Evolutionary conservation across 1,140 invertebrate genomes (phyloP).

Genomic region (Cyphomyrmex costatus): DNA sequence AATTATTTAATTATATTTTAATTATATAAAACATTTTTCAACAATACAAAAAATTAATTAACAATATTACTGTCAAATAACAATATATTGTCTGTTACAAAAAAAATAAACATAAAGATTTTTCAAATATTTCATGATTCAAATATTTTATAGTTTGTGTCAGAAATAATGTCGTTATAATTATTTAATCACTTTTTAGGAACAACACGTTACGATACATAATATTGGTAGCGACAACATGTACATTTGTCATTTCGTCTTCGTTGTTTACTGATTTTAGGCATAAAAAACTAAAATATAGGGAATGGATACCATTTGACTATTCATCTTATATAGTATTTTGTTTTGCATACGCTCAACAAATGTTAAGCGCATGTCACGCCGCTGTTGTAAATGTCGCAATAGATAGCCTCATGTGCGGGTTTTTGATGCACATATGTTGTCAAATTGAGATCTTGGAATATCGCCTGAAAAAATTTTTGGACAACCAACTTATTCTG

Average conservation of each 20-base stretch:
- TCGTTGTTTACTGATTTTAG: constrained; percentile 23
- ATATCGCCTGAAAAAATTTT: constrained; percentile 48
- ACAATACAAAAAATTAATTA: not conserved
- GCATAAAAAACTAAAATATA: constrained; percentile 19
- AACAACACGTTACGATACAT: not conserved
- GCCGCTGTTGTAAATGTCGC: constrained; percentile 30
- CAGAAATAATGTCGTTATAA: not conserved
- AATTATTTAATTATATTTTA: not conserved
- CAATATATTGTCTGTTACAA: not conserved
- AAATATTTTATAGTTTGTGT: not conserved
- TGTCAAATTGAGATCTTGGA: constrained; percentile 68
- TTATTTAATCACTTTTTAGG: constrained; percentile 27
- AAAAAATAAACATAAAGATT: not conserved
- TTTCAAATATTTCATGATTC: not conserved
- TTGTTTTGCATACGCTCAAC: constrained; percentile 51
- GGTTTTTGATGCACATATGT: constrained; percentile 63
- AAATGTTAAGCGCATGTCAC: not conserved
- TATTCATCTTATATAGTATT: not conserved
- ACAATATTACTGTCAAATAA: not conserved
- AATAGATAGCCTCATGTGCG: constrained; percentile 59
- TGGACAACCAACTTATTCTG: not conserved
- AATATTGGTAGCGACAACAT: not conserved
- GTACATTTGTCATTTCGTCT: not conserved
- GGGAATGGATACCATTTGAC: constrained; percentile 64
- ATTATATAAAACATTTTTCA: not conserved